Percentiles rank a stretch among this genome's conserved stretches.
phyloP scores from a whole-genome alignment of 2,888 invertebrate genomes.

The Diaprepes abbreviatus region DNA sequence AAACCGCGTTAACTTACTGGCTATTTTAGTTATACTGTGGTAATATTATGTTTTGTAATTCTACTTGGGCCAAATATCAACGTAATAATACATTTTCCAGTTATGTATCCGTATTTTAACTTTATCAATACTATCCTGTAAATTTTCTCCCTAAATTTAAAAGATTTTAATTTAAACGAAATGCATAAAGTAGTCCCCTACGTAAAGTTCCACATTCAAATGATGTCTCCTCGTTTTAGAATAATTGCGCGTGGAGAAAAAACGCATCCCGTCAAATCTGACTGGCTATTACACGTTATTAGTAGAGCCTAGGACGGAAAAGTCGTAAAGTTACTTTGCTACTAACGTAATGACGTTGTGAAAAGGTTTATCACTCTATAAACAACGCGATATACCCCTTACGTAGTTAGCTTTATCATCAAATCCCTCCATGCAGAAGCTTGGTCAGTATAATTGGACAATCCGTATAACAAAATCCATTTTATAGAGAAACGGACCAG shows the following conservation, averaged over 20 bases:
- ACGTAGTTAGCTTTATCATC: conserved; percentile 56
- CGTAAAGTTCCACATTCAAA: conserved; percentile 44
- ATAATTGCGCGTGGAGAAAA: conserved; percentile 64
- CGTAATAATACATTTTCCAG: too few species aligned
- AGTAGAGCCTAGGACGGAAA: conserved; percentile 38
- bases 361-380: conserved; percentile 67
- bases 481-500: conserved; percentile 52
- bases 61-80: too few species aligned
- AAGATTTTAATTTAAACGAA: conserved; percentile 61
- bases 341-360: conserved; percentile 65
- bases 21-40: too few species aligned
- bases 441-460: conserved; percentile 58
- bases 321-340: conserved; percentile 64
- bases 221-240: conserved; percentile 57
- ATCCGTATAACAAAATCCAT: conserved; percentile 58
- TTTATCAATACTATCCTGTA: too few species aligned
- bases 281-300: conserved; percentile 48
- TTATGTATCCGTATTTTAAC: too few species aligned
- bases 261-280: conserved; percentile 52
- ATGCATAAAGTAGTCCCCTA: conserved; percentile 59
- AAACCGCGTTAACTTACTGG: too few species aligned
- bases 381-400: conserved; percentile 61
- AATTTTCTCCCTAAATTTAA: conserved; percentile 53
- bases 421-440: conserved; percentile 55
- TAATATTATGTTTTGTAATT: too few species aligned